Percentiles rank a stretch among this genome's conserved stretches.
Conservation (phyloP, 2,888 invertebrate species). For the Clunio marinus region DNA sequence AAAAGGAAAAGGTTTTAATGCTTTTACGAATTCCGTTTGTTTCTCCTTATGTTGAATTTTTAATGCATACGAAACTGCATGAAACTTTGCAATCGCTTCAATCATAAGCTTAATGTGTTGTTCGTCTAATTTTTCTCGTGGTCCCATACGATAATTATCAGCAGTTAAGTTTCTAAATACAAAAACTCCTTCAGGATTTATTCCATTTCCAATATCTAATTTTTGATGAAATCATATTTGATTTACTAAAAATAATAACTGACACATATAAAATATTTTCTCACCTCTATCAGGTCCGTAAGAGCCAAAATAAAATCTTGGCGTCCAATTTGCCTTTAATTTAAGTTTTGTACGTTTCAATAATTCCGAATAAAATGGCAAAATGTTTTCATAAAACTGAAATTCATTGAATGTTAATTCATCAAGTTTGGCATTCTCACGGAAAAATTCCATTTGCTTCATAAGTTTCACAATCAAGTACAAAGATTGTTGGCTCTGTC, state of each 20-base stretch:
- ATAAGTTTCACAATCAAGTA: slow-evolving; percentile 4
- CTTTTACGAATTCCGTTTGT: slow-evolving; percentile 43
- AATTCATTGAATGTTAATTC: not conserved
- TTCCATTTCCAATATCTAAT: not conserved
- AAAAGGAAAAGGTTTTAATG: slow-evolving; percentile 45
- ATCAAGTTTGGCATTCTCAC: not conserved
- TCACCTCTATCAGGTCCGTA: not conserved
- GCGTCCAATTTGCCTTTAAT: not conserved
- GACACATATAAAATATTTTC: not conserved
- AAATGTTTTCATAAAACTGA: not conserved
- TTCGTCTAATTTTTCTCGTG: slow-evolving; percentile 45
- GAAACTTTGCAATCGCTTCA: slow-evolving; percentile 45
- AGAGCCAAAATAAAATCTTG: not conserved
- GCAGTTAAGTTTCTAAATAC: slow-evolving; percentile 47
- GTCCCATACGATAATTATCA: slow-evolving; percentile 46
- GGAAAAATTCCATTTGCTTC: not conserved
- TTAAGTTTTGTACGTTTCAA: not conserved
- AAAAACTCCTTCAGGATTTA: slow-evolving; percentile 44
- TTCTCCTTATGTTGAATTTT: slow-evolving; percentile 44
- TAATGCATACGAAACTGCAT: slow-evolving; percentile 47
- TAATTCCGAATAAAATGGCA: not conserved
- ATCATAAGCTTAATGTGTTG: slow-evolving; percentile 47
- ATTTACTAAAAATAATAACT: no score
- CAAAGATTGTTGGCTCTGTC: not conserved
- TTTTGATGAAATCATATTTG: no score